Conservation (phyloP, 1,140 invertebrate species). For the Polypedilum vanderplanki region DNA sequence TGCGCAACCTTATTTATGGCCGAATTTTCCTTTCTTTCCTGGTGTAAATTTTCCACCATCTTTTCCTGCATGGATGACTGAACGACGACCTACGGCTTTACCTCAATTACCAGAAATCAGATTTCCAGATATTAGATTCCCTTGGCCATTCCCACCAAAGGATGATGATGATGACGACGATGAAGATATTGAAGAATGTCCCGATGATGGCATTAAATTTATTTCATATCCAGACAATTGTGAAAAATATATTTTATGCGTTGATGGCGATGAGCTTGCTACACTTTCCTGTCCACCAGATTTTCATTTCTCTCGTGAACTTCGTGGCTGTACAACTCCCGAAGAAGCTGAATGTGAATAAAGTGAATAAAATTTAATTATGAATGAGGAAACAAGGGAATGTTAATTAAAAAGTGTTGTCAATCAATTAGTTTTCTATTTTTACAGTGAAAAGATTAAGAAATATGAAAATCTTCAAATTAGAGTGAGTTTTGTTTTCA, state of each 20-base stretch:
- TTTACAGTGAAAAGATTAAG: too few relatives aligned
- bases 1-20: neutral
- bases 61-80: neutral
- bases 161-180: slow-evolving; percentile 6
- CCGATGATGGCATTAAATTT: neutral
- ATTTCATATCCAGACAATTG: neutral
- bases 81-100: neutral
- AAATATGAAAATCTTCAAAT: too few relatives aligned
- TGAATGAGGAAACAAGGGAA: neutral
- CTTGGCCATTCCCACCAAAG: neutral
- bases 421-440: too few relatives aligned
- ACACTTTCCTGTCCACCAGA: slow-evolving; percentile 6
- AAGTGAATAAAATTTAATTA: neutral
- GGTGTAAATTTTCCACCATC: neutral
- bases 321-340: neutral
- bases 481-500: too few relatives aligned
- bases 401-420: too few relatives aligned
- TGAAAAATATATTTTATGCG: neutral
- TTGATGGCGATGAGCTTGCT: neutral
- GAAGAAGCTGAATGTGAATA: slow-evolving; percentile 13
- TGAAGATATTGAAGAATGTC: neutral
- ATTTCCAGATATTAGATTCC: neutral
- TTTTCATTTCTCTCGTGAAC: neutral
- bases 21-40: neutral
- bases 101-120: neutral